Evolutionary conservation across 2,113 vertebrate genomes (phyloP), one percentile per base, ranked within the genome.

Genomic region (Oostethus manadensis): DNA sequence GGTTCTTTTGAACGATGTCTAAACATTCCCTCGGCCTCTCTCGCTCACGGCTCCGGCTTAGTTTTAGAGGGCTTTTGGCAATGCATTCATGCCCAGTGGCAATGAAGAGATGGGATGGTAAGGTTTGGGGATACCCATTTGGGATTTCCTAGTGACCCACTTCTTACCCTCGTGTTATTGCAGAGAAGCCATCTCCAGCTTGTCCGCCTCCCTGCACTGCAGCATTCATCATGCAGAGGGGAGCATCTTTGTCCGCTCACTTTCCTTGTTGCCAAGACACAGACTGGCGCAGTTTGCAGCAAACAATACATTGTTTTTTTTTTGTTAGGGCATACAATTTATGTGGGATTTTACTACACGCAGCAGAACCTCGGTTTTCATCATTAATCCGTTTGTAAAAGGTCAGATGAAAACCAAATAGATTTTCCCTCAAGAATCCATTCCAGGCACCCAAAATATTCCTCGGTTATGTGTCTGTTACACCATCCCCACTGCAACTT

Each of bases 91-190:
- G 60, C 59, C 59, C 73, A 21, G 58, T 17, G 51, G 72, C 29
- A 54, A 54, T 20, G 10, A 54, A n/a, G 16, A 61, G 51, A 66
- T 33, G 46, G 66, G 26, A 33, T 18, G 29, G 23, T 29, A 20
- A n/a, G 17, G 13, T 38, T n/a, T 29, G 42, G 20, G 55, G 49
- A 42, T 43, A 22, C 70, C 80, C 78, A 83, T 82, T 70, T 77
- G 76, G 82, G 76, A 73, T 81, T 85, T 84, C 78, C 76, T 74
- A 66, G 23, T 77, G 81, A 87, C 85, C 84, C 81, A 84, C 55
- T 85, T 84, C 59, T 74, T 66, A 59, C 53, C 66, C 62, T 60
- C 44, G 38, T 50, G 53, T 63, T 77, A 70, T 68, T 56, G 48
- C 64, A 61, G 51, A 53, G 58, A 68, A 74, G 22, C 62, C 62